Percentiles rank a stretch among this genome's conserved stretches.
Conservation (phyloP, 2,888 invertebrate species). For the Diaperis boleti region DNA sequence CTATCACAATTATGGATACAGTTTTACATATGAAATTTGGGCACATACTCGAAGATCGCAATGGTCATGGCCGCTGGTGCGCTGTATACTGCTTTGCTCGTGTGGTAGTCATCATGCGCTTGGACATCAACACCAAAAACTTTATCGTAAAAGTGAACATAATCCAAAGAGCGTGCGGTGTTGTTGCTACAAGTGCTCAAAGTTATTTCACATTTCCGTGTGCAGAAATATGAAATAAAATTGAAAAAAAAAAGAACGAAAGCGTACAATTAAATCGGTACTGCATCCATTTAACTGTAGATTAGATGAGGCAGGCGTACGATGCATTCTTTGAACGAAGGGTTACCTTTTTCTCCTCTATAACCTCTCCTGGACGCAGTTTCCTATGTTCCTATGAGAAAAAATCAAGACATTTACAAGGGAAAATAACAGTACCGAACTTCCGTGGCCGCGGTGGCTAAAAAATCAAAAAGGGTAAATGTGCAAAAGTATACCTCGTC, state of each 20-base stretch:
- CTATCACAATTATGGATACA: slow-evolving; percentile 19
- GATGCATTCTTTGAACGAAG: slow-evolving; percentile 44
- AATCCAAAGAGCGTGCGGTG: slow-evolving; percentile 10
- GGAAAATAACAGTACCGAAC: slow-evolving; percentile 39
- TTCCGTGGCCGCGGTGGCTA: slow-evolving; percentile 4
- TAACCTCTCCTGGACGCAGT: slow-evolving; percentile 94
- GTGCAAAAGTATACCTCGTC: slow-evolving; percentile 84
- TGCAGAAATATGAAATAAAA: slow-evolving; percentile 23
- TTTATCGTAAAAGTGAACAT: slow-evolving; percentile 19
- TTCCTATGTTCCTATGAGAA: slow-evolving; percentile 84
- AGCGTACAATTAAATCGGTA: slow-evolving; percentile 44
- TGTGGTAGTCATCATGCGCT: slow-evolving; percentile 42
- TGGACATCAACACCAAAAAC: slow-evolving; percentile 31
- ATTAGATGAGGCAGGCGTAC: slow-evolving; percentile 55
- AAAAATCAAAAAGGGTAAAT: slow-evolving; percentile 14
- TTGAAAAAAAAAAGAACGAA: slow-evolving; percentile 34
- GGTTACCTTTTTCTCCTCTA: slow-evolving; percentile 94
- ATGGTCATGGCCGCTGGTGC: slow-evolving; percentile 42
- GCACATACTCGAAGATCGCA: slow-evolving; percentile 44
- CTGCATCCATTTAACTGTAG: slow-evolving; percentile 54
- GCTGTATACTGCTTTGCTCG: slow-evolving; percentile 42
- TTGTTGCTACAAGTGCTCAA: slow-evolving; percentile 8
- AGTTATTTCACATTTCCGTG: slow-evolving; percentile 2
- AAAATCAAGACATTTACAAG: slow-evolving; percentile 48
- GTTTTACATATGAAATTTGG: slow-evolving; percentile 30